Percentiles rank a stretch among this genome's conserved stretches.
Evolutionary conservation across 2,113 vertebrate genomes (phyloP).

Genomic region (Carollia perspicillata): DNA sequence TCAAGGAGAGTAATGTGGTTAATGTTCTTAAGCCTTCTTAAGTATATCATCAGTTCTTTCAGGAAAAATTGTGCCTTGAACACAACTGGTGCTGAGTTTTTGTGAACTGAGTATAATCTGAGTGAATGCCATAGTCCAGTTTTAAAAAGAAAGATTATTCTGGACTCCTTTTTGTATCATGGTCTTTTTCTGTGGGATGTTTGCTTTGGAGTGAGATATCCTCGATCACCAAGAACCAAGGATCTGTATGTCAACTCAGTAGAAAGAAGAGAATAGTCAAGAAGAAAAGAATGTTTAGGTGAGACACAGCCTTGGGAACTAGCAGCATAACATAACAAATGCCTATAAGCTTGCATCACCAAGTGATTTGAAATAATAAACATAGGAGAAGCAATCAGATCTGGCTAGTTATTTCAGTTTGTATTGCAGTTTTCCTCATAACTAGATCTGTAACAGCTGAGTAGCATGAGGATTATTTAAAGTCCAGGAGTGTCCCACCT

Average conservation of each 20-base stretch:
- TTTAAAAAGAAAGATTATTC: neutral
- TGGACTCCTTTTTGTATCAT: neutral
- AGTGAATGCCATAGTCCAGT: neutral
- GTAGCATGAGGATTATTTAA: slow-evolving; percentile 1
- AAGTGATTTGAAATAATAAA: neutral
- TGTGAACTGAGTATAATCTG: neutral
- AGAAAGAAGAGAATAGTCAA: neutral
- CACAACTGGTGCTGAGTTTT: neutral
- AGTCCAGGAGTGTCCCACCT: no score
- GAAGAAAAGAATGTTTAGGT: neutral
- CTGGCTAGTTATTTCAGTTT: neutral
- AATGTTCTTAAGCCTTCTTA: neutral
- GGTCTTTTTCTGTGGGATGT: neutral
- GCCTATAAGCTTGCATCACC: neutral
- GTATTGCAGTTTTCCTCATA: neutral
- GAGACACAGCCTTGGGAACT: neutral
- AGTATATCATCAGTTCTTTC: neutral
- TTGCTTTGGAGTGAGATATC: neutral
- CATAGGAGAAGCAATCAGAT: neutral
- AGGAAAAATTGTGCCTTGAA: neutral
- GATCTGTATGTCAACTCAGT: neutral
- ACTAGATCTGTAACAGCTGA: neutral
- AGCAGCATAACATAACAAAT: neutral
- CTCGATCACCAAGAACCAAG: neutral
- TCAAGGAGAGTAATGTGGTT: neutral